Conservation (phyloP, 1,140 invertebrate genomes). For the Dinoponera quadriceps region DNA sequence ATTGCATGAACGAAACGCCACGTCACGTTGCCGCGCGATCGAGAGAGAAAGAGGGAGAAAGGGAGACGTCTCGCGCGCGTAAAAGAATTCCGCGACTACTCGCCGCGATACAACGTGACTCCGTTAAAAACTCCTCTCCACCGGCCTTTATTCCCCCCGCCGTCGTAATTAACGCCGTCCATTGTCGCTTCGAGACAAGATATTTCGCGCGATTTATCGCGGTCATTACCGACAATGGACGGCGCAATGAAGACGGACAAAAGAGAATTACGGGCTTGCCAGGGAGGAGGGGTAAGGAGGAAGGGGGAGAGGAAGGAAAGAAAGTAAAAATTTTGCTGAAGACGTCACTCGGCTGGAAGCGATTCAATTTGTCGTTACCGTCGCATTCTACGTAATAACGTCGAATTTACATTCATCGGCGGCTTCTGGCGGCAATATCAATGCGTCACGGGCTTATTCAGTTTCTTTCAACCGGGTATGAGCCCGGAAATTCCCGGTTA, state of each 20-base stretch:
- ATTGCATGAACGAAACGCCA: no score
- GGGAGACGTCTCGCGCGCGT: no score
- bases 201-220: constrained; percentile 57
- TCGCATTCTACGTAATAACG: constrained; percentile 36
- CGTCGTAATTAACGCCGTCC: constrained; percentile 41
- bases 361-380: constrained; percentile 48
- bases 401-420: constrained; percentile 44
- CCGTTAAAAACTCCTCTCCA: constrained; percentile 21
- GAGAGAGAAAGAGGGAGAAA: no score
- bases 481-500: constrained; percentile 14
- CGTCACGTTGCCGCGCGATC: no score
- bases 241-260: constrained; percentile 33
- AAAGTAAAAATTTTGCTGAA: constrained; percentile 49
- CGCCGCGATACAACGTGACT: background rate
- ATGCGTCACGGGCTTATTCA: constrained; percentile 20
- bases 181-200: constrained; percentile 54
- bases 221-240: constrained; percentile 32
- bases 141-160: constrained; percentile 29
- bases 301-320: background rate
- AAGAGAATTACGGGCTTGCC: constrained; percentile 28
- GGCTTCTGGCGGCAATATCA: constrained; percentile 31
- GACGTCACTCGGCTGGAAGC: constrained; percentile 16
- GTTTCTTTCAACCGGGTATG: background rate
- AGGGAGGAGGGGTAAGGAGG: background rate
- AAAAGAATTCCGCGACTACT: constrained; percentile 12